phyloP scores from a whole-genome alignment of 2,888 invertebrate genomes.

The Amiota minor region DNA sequence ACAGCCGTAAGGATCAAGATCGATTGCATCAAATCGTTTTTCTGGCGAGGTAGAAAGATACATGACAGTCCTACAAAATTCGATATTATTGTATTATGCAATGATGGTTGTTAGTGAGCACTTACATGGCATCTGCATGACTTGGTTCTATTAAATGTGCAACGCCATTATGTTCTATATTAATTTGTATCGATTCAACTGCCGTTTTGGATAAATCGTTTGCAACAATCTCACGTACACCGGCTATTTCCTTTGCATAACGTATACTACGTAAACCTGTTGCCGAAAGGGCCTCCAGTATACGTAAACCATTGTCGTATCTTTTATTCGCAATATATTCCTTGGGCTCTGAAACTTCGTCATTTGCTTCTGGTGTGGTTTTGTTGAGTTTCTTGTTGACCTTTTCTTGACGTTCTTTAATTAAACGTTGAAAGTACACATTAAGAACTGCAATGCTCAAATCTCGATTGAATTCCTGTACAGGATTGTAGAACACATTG shows the following conservation, averaged over 20 bases:
- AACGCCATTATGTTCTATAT: constrained; percentile 77
- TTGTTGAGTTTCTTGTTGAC: constrained; percentile 49
- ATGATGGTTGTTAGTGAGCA: constrained; percentile 34
- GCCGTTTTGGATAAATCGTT: constrained; percentile 92
- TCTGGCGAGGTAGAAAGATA: constrained; percentile 80
- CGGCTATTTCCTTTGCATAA: constrained; percentile 94
- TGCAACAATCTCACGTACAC: constrained; percentile 86
- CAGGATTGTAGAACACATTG: constrained; percentile 97
- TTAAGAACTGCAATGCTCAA: constrained; percentile 85
- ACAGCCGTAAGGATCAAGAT: constrained; percentile 98
- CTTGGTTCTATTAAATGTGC: constrained; percentile 82
- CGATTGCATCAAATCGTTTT: constrained; percentile 89
- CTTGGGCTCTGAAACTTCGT: not conserved
- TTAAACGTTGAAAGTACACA: constrained; percentile 77
- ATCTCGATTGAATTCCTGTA: constrained; percentile 98
- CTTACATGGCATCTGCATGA: constrained; percentile 91
- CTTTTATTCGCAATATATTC: constrained; percentile 57
- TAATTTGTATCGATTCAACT: constrained; percentile 88
- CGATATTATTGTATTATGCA: not conserved
- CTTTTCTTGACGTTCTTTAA: constrained; percentile 68
- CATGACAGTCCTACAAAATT: constrained; percentile 83
- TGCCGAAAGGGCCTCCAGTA: constrained; percentile 96
- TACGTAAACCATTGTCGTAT: constrained; percentile 72
- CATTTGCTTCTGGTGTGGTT: constrained; percentile 3
- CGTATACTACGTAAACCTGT: constrained; percentile 96